Evolutionary conservation across 2,113 vertebrate species (phyloP), one percentile per base, ranked within the genome.

Genomic region (Condylura cristata): DNA sequence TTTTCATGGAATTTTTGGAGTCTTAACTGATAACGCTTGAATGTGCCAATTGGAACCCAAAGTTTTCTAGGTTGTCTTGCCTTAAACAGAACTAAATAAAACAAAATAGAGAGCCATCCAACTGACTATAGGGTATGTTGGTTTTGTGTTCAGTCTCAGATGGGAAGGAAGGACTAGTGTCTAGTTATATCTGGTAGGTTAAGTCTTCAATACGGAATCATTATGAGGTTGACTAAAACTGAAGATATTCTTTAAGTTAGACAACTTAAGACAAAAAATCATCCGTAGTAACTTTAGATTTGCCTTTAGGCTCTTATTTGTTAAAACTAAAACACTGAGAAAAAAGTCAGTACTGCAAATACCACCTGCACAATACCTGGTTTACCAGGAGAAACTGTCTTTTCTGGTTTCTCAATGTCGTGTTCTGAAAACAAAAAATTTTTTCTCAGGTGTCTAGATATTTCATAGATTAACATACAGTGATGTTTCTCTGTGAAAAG

Each of bases 381-480:
- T 86, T 98, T 98, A 70, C 32, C 41, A 66, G 95, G 97, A 90
- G 94, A 88, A 85, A 78, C 0, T 79, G 46, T 18, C 95, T 98
- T 98, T 94, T 98, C 97, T 20, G 60, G 87, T 94, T 97, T 98
- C 34, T 56, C 0, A 1, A 0, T 60, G 24, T 95, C 88, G 6
- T 97, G 93, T 93, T 97, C 98, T 98, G 97, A 37, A 98, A 97
- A 97, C 17, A 86, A 93, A 0, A 18, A 26, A 3, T 32, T 10
- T 20, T 56, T 97, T 96, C 91, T 96, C 91, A 95, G 53, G 26
- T 28, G 76, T 58, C 78, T 41, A 39, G 6, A 51, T 94, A 13
- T 12, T 75, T 93, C 79, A 24, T 51, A 81, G 91, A 71, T 71
- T 58, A 60, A 53, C 3, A 44, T 37, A 76, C 8, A 48, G 32